phyloP scores from a whole-genome alignment of 1,140 invertebrate genomes.

The Magallana angulata region DNA sequence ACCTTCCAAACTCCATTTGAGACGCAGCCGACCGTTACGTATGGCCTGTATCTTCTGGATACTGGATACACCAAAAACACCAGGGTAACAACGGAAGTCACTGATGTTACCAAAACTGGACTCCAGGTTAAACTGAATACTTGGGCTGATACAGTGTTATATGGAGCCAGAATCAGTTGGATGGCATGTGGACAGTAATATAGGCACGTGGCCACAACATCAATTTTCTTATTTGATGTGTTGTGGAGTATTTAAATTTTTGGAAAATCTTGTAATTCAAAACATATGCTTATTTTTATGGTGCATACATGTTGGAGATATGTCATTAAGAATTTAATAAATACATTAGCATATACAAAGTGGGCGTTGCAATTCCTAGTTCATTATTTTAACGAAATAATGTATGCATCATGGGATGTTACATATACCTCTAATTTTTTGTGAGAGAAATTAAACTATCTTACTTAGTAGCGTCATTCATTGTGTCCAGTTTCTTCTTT shows the following conservation, averaged over 20 bases:
- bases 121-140: not conserved
- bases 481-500: too few relatives aligned
- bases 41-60: not conserved
- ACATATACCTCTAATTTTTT: too few relatives aligned
- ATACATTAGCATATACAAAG: too few relatives aligned
- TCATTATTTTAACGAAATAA: too few relatives aligned
- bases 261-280: too few relatives aligned
- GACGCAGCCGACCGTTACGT: not conserved
- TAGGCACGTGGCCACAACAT: not conserved
- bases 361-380: too few relatives aligned
- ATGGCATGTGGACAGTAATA: not conserved
- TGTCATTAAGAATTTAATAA: too few relatives aligned
- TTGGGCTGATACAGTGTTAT: not conserved
- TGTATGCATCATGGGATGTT: too few relatives aligned
- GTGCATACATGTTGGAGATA: too few relatives aligned
- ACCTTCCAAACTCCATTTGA: not conserved
- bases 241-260: not conserved
- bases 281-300: too few relatives aligned
- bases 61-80: not conserved
- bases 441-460: too few relatives aligned
- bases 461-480: too few relatives aligned
- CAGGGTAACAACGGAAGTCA: not conserved
- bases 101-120: not conserved
- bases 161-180: not conserved
- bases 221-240: not conserved